Evolutionary conservation across 2,888 invertebrate genomes (phyloP).

Genomic region (Caenorhabditis zanzibari): DNA sequence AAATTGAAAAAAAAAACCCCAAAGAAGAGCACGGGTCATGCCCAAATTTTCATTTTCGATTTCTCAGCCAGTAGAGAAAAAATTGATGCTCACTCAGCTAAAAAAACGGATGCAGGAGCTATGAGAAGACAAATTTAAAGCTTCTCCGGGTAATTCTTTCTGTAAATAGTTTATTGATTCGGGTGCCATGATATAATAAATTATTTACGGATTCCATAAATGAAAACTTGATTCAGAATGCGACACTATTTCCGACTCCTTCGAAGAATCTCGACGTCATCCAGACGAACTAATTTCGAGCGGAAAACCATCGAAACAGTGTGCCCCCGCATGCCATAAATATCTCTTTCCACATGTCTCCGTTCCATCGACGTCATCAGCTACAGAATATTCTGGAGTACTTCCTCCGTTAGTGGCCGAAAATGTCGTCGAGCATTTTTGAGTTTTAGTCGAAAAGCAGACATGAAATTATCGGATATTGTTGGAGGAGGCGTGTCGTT

Average conservation of each 20-base stretch:
- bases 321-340: slow-evolving; percentile 60
- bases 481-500: slow-evolving; percentile 60
- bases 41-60: too few relatives aligned
- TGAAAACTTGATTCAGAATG: slow-evolving; percentile 36
- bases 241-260: not conserved
- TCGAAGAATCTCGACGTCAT: slow-evolving; percentile 25
- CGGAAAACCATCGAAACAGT: slow-evolving; percentile 72
- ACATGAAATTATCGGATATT: slow-evolving; percentile 58
- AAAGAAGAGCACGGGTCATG: too few relatives aligned
- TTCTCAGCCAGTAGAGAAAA: too few relatives aligned
- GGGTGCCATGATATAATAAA: slow-evolving; percentile 22
- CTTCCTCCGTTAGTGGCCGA: slow-evolving; percentile 58
- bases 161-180: too few relatives aligned
- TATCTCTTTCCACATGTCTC: slow-evolving; percentile 55
- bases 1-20: too few relatives aligned
- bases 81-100: too few relatives aligned
- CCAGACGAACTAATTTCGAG: slow-evolving; percentile 34
- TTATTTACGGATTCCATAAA: too few relatives aligned
- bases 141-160: too few relatives aligned
- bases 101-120: too few relatives aligned
- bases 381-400: slow-evolving; percentile 36
- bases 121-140: too few relatives aligned
- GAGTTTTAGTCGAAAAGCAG: slow-evolving; percentile 64
- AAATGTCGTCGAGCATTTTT: slow-evolving; percentile 67
- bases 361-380: slow-evolving; percentile 62